Base-by-base conservation (phyloP, 2,113 vertebrate species). In the Paramormyrops kingsleyae region DNA sequence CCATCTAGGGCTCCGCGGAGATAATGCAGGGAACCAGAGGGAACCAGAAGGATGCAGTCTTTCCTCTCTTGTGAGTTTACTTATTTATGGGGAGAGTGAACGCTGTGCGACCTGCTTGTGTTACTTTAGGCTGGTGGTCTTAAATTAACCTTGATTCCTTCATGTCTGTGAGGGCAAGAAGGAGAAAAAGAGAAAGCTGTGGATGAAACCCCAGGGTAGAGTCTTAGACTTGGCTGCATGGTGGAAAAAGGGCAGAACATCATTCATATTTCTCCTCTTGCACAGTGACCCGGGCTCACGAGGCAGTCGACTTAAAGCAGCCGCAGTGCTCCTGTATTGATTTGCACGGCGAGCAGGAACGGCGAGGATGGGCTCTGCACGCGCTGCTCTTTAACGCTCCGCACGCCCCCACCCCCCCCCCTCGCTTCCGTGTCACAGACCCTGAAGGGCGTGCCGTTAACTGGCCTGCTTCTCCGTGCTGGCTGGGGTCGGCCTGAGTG, bases 21-120 rank as follows among this genome's bases (percentile, higher is more conserved):
- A 85, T 89, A 89, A 89, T 62, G 52, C 53, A 47, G 80, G 77
- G 21, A 85, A 49, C 50, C n/a, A 62, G 80, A 84, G 49, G 88
- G 21, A 85, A 49, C 50, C n/a, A 62, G 80, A 84, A 35, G 88
- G 77, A 83, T 27, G 77, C 31, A 62, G 77, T 19, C 52, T 84
- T 85, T 24, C 80, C 50, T 52, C 47, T 77, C 39, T n/a, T 53
- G 88, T 39, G 47, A 77, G 15, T 47, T 87, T 39, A 87, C 50
- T 53, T 87, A 87, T 56, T 87, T 87, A 87, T 87, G 50, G 47
- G n/a, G 47, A 52, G 85, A 35, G 50, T 39, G 50, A 87, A 53
- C 50, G 27, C 27, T 53, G 85, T 49, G 17, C 85, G 50, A 56
- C 10, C 83, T 24, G 19, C 42, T 47, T 13, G 49, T 49, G 50